Percentiles rank a stretch among this genome's conserved stretches.
Evolutionary conservation across 2,113 vertebrate genomes (phyloP).

Genomic region (Azemiops feae): DNA sequence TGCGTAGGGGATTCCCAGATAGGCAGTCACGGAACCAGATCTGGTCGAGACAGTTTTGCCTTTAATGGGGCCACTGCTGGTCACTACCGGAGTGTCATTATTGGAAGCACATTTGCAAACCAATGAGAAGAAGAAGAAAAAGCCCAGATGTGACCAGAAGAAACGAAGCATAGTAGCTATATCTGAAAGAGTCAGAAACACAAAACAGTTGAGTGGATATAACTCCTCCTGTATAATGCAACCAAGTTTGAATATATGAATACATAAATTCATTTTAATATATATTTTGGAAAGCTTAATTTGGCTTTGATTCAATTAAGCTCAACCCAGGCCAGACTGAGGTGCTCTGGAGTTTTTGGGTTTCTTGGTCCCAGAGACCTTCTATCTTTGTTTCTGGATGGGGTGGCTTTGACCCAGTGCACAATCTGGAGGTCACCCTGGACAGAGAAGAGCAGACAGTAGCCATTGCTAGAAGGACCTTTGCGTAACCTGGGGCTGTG

Average conservation of each 20-base stretch:
- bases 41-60: slow-evolving; percentile 59
- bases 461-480: neutral
- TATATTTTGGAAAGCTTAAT: neutral
- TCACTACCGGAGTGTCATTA: slow-evolving; percentile 59
- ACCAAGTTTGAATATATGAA: neutral
- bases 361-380: neutral
- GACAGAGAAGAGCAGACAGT: neutral
- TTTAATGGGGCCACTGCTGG: slow-evolving; percentile 63
- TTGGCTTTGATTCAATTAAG: neutral
- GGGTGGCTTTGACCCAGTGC: neutral
- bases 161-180: neutral
- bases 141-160: neutral
- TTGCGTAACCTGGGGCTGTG: neutral
- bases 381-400: neutral
- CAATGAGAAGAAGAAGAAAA: neutral
- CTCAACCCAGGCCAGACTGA: neutral
- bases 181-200: slow-evolving; percentile 23
- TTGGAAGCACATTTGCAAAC: neutral
- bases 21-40: slow-evolving; percentile 35
- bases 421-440: neutral
- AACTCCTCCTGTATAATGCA: neutral
- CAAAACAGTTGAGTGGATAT: neutral
- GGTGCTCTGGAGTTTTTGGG: neutral
- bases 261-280: neutral
- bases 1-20: slow-evolving; percentile 47